A percentile compares a stretch with the other conserved stretches of the same genome.
These are phyloP conservation scores for Panonychus citri DNA, from an alignment of 1,140 invertebrate species.

Conservation along the genomic window DNA sequence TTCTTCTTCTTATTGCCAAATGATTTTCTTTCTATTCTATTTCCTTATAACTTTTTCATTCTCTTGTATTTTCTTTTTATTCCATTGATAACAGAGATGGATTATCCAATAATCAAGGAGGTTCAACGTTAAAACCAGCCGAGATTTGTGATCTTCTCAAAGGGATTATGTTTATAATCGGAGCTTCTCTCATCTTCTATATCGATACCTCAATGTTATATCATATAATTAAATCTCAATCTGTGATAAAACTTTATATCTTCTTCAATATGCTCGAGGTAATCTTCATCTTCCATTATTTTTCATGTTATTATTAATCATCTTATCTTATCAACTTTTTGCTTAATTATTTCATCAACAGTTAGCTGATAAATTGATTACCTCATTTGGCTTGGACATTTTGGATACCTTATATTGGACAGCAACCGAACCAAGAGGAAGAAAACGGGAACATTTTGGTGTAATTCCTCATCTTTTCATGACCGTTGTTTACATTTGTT, in stretches of 20 bases:
- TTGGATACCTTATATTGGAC: slow-evolving; percentile 95
- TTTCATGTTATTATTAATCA: not conserved
- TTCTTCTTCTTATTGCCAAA: not conserved
- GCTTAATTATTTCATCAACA: slow-evolving; percentile 14
- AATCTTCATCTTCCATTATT: slow-evolving; percentile 11
- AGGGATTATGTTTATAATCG: slow-evolving; percentile 58
- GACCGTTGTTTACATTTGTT: slow-evolving; percentile 78
- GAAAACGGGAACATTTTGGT: slow-evolving; percentile 47
- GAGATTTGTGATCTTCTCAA: slow-evolving; percentile 93
- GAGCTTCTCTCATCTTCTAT: slow-evolving; percentile 58
- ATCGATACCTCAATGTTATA: slow-evolving; percentile 97
- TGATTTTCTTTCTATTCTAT: not conserved
- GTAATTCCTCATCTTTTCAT: slow-evolving; percentile 66
- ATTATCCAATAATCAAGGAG: not conserved
- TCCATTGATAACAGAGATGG: not conserved
- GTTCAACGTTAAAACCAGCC: slow-evolving; percentile 45
- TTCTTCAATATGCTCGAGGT: slow-evolving; percentile 99
- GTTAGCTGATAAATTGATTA: slow-evolving; percentile 76
- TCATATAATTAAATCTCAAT: slow-evolving; percentile 93
- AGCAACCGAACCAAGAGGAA: slow-evolving; percentile 65
- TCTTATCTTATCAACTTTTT: slow-evolving; percentile 2
- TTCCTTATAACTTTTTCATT: slow-evolving; percentile 14
- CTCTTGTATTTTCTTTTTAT: slow-evolving; percentile 15
- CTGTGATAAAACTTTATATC: slow-evolving; percentile 95
- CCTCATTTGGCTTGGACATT: slow-evolving; percentile 92